Percentiles rank a stretch among this genome's conserved stretches.
Conservation (phyloP, 2,888 invertebrate species). For the Caenorhabditis doughertyi region DNA sequence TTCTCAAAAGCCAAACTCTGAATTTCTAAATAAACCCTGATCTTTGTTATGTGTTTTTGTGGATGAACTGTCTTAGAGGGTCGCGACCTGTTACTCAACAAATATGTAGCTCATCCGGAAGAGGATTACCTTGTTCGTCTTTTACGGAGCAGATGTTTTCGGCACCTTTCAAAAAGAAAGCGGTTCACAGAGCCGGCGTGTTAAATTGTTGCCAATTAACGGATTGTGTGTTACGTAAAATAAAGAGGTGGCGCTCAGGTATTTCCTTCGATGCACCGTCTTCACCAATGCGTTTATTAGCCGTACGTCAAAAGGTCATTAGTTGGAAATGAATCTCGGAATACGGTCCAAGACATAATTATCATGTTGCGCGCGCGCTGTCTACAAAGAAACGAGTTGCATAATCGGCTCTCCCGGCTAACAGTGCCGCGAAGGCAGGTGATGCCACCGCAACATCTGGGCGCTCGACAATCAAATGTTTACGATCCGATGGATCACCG, state of each 20-base stretch:
- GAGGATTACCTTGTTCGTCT: slow-evolving; percentile 33
- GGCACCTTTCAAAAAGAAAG: slow-evolving; percentile 17
- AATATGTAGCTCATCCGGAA: slow-evolving; percentile 27
- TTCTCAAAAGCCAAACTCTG: background rate
- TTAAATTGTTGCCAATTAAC: slow-evolving; percentile 59
- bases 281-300: slow-evolving; percentile 45
- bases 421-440: slow-evolving; percentile 42
- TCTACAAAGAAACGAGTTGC: slow-evolving; percentile 52
- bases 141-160: slow-evolving; percentile 51
- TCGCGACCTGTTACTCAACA: slow-evolving; percentile 30
- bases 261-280: slow-evolving; percentile 6
- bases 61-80: background rate
- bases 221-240: slow-evolving; percentile 60
- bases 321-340: slow-evolving; percentile 51
- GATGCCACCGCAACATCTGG: slow-evolving; percentile 61
- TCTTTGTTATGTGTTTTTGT: background rate
- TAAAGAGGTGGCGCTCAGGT: slow-evolving; percentile 36
- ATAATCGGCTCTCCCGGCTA: slow-evolving; percentile 46
- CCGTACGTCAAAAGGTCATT: slow-evolving; percentile 61
- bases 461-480: slow-evolving; percentile 61
- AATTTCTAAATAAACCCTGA: slow-evolving; percentile 5
- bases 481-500: slow-evolving; percentile 60
- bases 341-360: slow-evolving; percentile 52
- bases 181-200: slow-evolving; percentile 13
- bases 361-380: slow-evolving; percentile 50